phyloP scores from a whole-genome alignment of 1,140 invertebrate species.

The Drosophila teissieri region DNA sequence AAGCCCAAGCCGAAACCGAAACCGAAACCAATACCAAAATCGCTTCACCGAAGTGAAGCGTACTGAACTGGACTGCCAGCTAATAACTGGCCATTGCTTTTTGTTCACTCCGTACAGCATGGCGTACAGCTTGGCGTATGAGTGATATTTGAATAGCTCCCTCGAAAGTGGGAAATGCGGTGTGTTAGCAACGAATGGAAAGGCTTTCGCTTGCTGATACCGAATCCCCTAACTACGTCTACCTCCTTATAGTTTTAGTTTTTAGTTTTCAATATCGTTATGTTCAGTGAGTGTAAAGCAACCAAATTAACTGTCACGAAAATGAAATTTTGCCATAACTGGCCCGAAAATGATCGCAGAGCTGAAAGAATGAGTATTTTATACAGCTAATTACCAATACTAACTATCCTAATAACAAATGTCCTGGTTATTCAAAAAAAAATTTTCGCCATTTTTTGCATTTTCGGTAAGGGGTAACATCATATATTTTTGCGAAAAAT shows the following conservation, averaged over 20 bases:
- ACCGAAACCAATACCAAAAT: slow-evolving; percentile 10
- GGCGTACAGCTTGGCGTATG: slow-evolving; percentile 59
- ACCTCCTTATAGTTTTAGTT: not conserved
- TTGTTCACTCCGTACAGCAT: slow-evolving; percentile 25
- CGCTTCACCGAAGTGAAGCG: not conserved
- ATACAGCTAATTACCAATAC: too few species aligned
- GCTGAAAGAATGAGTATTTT: too few species aligned
- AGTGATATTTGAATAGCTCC: slow-evolving; percentile 36
- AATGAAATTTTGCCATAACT: too few species aligned
- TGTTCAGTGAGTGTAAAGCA: not conserved
- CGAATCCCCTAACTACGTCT: not conserved
- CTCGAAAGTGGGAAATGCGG: not conserved
- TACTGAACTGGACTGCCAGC: slow-evolving; percentile 23
- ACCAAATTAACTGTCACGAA: not conserved
- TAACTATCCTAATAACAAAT: too few species aligned
- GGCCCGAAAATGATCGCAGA: too few species aligned
- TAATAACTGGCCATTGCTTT: slow-evolving; percentile 61
- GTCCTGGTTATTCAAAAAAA: too few species aligned
- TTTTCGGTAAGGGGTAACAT: too few species aligned
- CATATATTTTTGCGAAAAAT: too few species aligned
- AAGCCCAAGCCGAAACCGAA: slow-evolving; percentile 7
- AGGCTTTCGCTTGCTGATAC: not conserved
- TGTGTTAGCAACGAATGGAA: slow-evolving; percentile 12
- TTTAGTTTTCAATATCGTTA: not conserved
- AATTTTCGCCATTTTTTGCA: too few species aligned